Base-by-base conservation (phyloP, 2,113 vertebrate species). In the Pleuronectes platessa region DNA sequence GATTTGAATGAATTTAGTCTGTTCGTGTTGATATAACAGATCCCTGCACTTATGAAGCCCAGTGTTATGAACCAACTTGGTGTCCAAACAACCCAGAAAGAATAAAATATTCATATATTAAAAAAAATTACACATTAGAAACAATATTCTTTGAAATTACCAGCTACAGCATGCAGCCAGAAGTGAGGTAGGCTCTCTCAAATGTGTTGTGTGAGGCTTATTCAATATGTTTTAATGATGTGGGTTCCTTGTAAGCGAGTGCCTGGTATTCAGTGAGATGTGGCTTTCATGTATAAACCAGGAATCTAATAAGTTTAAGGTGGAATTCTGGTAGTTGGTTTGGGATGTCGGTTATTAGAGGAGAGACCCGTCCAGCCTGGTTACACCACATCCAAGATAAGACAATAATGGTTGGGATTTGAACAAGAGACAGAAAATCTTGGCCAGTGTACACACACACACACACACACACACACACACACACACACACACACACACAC, bases 401-500 rank as follows among this genome's bases (percentile, higher is more conserved):
- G 83, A 82, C 74, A 84, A 78, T 54, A 68, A 74, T 87, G 26
- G 56, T 67, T 73, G 26, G 84, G 82, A 86, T 83, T 79, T 76
- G 67, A 76, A 75, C 62, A 21, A 82, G 63, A 83, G 61, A 79
- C 59, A 63, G 63, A 66, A 74, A 79, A 82, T 79, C 51, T 82
- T 81, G 71, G 72, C 69, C 53, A 70, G 37, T 81, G 77, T 35
- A 56, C 47, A 65, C 81, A 72, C 73, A 62, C 42, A 71, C 75
- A 61, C 69, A 31, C 61, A 74, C 67, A 68, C 74, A 86, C 83
- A 90, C 86, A 65, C 75, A 81, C 71, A 79, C 71, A 82, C 78
- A 82, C 63, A 79, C 85, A 87, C 79, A 80, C 68, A 87, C 2
- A 15, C 67, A 66, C 74, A 86, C 82, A 90, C 86, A 65, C 75